phyloP scores from a whole-genome alignment of 2,888 invertebrate species.

The Sisyra nigra region DNA sequence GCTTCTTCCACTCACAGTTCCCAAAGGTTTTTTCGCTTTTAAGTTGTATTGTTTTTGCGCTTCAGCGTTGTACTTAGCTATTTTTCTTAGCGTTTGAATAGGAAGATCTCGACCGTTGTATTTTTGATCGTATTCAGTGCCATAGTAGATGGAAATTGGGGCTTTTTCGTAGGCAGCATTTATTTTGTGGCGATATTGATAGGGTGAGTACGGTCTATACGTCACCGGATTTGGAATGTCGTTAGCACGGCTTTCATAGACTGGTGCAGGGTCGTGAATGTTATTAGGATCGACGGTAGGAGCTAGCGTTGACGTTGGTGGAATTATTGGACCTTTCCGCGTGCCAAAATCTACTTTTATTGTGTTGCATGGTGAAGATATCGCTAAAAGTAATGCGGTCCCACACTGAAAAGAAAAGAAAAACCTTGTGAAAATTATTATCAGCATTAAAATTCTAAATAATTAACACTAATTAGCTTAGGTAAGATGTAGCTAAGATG shows the following conservation, averaged over 20 bases:
- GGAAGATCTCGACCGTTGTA: constrained; percentile 3
- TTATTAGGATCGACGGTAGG: constrained; percentile 31
- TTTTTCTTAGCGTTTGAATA: neutral
- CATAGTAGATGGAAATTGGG: constrained; percentile 2
- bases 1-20: neutral
- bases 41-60: constrained; percentile 1
- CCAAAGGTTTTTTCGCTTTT: neutral
- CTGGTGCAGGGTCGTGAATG: constrained; percentile 32
- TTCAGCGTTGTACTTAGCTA: constrained; percentile 1
- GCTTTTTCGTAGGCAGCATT: constrained; percentile 2
- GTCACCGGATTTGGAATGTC: constrained; percentile 43
- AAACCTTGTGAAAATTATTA: no score
- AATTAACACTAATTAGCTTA: no score
- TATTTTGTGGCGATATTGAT: constrained; percentile 7
- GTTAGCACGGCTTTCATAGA: constrained; percentile 39
- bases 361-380: constrained; percentile 16
- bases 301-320: constrained; percentile 34
- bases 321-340: constrained; percentile 40
- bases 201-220: constrained; percentile 18
- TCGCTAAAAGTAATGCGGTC: no score
- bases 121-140: constrained; percentile 8
- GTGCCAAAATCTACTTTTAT: constrained; percentile 47
- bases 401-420: no score
- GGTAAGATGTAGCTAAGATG: no score
- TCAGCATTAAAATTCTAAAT: no score